Evolutionary conservation across 1,140 invertebrate species (phyloP).

Genomic region (Pararge aegeria): DNA sequence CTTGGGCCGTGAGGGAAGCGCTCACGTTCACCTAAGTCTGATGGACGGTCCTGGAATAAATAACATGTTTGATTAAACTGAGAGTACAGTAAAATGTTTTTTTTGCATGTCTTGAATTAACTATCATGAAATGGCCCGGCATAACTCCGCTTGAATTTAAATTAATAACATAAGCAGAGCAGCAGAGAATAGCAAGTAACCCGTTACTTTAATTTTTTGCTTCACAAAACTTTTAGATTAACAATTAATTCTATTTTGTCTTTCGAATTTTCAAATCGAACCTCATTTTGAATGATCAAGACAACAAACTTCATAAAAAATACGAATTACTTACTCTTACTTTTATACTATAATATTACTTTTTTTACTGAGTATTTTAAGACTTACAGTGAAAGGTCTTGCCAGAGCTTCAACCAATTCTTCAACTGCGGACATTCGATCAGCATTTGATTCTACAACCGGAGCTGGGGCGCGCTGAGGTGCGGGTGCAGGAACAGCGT

Average conservation of each 20-base stretch:
- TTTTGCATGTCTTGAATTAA: not conserved
- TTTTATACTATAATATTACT: too few relatives aligned
- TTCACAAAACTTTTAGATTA: not conserved
- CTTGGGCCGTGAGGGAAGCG: constrained; percentile 91
- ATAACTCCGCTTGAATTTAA: too few relatives aligned
- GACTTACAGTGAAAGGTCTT: constrained; percentile 68
- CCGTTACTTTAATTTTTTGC: not conserved
- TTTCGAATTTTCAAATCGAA: too few relatives aligned
- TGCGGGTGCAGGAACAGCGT: constrained; percentile 73
- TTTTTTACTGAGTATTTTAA: too few relatives aligned
- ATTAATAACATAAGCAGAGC: too few relatives aligned
- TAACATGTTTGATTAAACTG: not conserved
- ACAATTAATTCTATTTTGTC: not conserved
- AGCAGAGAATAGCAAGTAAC: too few relatives aligned
- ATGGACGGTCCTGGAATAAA: constrained; percentile 81
- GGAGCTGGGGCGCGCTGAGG: constrained; percentile 64
- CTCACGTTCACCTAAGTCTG: constrained; percentile 81
- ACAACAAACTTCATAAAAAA: too few relatives aligned
- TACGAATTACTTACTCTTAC: too few relatives aligned
- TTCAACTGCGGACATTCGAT: constrained; percentile 61
- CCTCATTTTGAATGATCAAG: too few relatives aligned
- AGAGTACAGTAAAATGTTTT: too few relatives aligned
- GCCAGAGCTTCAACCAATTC: constrained; percentile 65
- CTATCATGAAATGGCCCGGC: not conserved
- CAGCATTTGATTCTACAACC: constrained; percentile 55